Percentiles rank a stretch among this genome's conserved stretches.
phyloP scores from a whole-genome alignment of 1,140 invertebrate genomes.

The Zaprionus vittiger region DNA sequence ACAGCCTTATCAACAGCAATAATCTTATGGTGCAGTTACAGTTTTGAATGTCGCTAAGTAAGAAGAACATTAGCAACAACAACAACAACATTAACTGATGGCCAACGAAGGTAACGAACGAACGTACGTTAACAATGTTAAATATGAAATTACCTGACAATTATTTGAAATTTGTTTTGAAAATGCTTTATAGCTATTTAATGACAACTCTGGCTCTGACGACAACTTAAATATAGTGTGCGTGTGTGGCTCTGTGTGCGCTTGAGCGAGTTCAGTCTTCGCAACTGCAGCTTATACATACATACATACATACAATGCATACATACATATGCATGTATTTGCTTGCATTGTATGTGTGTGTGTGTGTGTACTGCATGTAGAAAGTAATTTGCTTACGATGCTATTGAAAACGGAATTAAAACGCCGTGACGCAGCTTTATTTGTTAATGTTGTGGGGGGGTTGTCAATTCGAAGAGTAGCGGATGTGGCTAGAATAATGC shows the following conservation, averaged over 20 bases:
- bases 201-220: slow-evolving; percentile 67
- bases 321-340: neutral
- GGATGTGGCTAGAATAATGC: too few species aligned
- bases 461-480: too few species aligned
- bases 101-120: slow-evolving; percentile 28
- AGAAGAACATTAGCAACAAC: neutral
- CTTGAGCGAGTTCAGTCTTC: slow-evolving; percentile 1
- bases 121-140: slow-evolving; percentile 58
- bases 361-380: neutral
- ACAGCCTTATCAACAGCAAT: too few species aligned
- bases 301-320: neutral
- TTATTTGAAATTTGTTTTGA: slow-evolving; percentile 73
- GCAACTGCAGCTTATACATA: neutral
- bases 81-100: neutral
- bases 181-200: slow-evolving; percentile 66
- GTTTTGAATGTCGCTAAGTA: neutral
- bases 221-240: slow-evolving; percentile 69
- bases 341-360: neutral
- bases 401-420: neutral
- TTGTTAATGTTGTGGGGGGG: neutral
- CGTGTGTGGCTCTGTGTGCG: slow-evolving; percentile 14
- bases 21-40: neutral
- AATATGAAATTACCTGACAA: slow-evolving; percentile 68
- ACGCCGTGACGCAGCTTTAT: neutral
- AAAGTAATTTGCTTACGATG: slow-evolving; percentile 3